Evolutionary conservation across 37 sponge, comb jelly and placozoan species (phyloP), one percentile per base, ranked within the genome.

Genomic region (Tethya wilhelma): DNA sequence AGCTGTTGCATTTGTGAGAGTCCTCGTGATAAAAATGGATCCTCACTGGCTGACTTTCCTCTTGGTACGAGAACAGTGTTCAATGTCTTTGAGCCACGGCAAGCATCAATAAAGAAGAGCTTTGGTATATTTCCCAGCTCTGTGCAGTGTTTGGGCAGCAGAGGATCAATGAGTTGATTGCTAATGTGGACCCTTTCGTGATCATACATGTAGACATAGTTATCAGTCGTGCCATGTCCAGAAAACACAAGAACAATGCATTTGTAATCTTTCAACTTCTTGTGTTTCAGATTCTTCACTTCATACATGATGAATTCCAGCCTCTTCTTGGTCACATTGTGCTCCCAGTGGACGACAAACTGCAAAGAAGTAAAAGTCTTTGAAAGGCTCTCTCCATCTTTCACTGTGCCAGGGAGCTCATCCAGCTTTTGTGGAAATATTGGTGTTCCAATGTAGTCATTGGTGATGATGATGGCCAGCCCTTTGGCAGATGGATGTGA

Each of bases 21-120:
- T 22, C 63, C 69, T 57, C 44, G 53, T 2, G n/a, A 38, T 29
- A n/a, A 29, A 32, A 4, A 9, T 25, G 38, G 11, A 4, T 17
- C 37, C 0, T 22, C 17, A 56, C 22, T 63, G 46, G 0, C 33
- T 25, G 43, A 4, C 12, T 41, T 41, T 22, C 56, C 73, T 67
- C 76, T 75, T 40, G 76, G 63, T 8, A 38, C 56, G 2, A 80
- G 20, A 26, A 46, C 66, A 30, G 62, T 29, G 7, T 42, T 4
- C 12, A 59, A 45, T 22, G 19, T n/a, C 12, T 43, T 25, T 6
- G 46, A 11, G 0, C 87, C 87, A 33, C 87, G 81, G 58, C 87
- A 87, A 17, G 87, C 87, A 87, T 87, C 81, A 14, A 87, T 74
- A 62, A 87, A 79, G 60, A 75, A 87, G 23, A 80, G 74, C 59